These are phyloP conservation scores for Mobula hypostoma DNA, from an alignment of 2,113 vertebrate genomes.

Conservation along the genomic window DNA sequence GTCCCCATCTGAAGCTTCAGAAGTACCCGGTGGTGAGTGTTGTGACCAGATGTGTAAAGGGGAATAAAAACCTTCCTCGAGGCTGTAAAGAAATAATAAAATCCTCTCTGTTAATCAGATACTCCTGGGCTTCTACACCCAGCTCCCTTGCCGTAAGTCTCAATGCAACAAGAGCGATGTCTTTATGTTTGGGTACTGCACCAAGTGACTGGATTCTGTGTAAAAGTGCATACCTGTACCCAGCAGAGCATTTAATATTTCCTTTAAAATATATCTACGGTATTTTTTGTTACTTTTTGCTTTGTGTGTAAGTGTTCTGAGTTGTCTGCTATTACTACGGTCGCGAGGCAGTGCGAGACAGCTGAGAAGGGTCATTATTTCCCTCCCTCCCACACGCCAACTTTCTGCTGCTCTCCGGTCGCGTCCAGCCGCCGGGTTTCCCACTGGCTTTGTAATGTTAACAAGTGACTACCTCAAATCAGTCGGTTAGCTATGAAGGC, in stretches of 20 bases:
- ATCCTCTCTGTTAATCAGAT: background rate
- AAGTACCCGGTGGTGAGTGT: background rate
- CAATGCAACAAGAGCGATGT: background rate
- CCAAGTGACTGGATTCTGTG: background rate
- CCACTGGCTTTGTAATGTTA: too few relatives aligned
- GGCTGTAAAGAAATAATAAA: background rate
- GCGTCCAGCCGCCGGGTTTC: too few relatives aligned
- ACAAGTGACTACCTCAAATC: too few relatives aligned
- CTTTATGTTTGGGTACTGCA: background rate
- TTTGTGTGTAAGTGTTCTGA: background rate
- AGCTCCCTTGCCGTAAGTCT: background rate
- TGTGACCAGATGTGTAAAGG: background rate
- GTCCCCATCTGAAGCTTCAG: background rate
- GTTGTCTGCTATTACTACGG: too few relatives aligned
- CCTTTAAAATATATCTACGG: background rate
- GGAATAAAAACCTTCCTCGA: background rate
- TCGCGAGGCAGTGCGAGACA: too few relatives aligned
- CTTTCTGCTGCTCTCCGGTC: too few relatives aligned
- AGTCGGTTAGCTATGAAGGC: too few relatives aligned
- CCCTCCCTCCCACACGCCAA: too few relatives aligned
- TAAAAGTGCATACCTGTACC: background rate
- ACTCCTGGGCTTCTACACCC: background rate
- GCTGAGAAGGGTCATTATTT: too few relatives aligned
- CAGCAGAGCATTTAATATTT: background rate
- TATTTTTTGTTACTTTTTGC: background rate